These are phyloP conservation scores for Cossypha heuglini DNA, from an alignment of 2,797 vertebrate genomes.

Conservation along the genomic window DNA sequence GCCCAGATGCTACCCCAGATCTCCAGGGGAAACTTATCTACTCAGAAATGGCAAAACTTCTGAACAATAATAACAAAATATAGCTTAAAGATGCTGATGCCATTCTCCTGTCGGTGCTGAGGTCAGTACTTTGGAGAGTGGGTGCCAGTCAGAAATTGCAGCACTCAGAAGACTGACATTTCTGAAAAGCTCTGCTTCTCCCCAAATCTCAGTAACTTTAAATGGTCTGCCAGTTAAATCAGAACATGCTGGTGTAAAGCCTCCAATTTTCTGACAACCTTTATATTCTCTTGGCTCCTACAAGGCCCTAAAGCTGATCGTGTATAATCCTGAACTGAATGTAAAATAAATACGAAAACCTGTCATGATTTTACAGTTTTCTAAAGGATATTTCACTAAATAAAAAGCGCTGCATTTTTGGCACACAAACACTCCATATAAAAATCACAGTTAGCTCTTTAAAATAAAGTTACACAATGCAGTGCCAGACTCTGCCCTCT, in stretches of 20 bases:
- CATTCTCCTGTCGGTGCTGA: background rate
- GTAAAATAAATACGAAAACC: constrained; percentile 66
- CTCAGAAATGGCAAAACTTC: constrained; percentile 54
- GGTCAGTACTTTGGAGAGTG: constrained; percentile 47
- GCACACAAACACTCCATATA: background rate
- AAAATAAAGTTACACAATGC: background rate
- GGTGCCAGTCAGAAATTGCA: constrained; percentile 44
- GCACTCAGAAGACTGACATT: constrained; percentile 22
- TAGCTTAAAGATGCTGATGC: constrained; percentile 6
- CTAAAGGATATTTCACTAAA: constrained; percentile 59
- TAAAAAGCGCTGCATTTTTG: constrained; percentile 44
- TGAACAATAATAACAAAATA: constrained; percentile 49
- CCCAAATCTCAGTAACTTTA: constrained; percentile 40
- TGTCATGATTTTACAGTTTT: constrained; percentile 60
- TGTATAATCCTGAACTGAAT: constrained; percentile 60
- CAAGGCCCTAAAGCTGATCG: constrained; percentile 59
- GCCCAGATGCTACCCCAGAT: constrained; percentile 64
- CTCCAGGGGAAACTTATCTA: constrained; percentile 59
- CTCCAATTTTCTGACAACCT: constrained; percentile 70
- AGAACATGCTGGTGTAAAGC: constrained; percentile 60
- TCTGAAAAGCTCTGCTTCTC: constrained; percentile 55
- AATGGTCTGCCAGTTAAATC: constrained; percentile 68
- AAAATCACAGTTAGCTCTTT: constrained; percentile 43
- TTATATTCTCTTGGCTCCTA: constrained; percentile 66
- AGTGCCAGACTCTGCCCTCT: background rate